Conservation (phyloP, 1,140 invertebrate species). For the Drosophila bipectinata region DNA sequence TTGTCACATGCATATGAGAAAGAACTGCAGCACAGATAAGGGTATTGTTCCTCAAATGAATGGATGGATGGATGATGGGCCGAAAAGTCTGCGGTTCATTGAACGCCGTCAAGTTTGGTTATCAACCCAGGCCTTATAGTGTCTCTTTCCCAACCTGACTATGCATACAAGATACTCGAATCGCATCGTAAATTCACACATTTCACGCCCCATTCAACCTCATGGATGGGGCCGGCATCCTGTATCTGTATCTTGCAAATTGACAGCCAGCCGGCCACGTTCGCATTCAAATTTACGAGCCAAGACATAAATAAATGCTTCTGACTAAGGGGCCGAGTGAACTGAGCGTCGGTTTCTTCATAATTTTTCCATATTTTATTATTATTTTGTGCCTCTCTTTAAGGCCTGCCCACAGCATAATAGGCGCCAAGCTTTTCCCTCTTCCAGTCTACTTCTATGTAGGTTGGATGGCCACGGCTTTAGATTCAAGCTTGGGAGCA, state of each 20-base stretch:
- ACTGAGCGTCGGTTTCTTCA: constrained; percentile 30
- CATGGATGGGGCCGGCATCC: constrained; percentile 47
- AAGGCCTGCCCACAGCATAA: constrained; percentile 59
- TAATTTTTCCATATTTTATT: constrained; percentile 59
- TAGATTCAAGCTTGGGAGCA: constrained; percentile 18
- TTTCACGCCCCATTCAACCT: constrained; percentile 70
- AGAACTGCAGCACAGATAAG: background rate
- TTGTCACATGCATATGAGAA: constrained; percentile 8
- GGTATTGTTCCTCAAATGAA: constrained; percentile 10
- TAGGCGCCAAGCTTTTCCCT: constrained; percentile 62
- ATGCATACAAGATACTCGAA: constrained; percentile 19
- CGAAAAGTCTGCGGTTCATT: constrained; percentile 58
- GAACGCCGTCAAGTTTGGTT: constrained; percentile 55
- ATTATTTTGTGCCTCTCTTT: constrained; percentile 23
- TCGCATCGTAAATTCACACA: constrained; percentile 72
- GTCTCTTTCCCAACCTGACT: constrained; percentile 45
- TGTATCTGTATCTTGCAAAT: constrained; percentile 60
- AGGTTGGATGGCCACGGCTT: constrained; percentile 42
- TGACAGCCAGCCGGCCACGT: constrained; percentile 70
- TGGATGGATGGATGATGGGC: constrained; percentile 9
- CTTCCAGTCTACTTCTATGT: constrained; percentile 25
- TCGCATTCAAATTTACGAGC: constrained; percentile 69
- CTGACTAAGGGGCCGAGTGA: constrained; percentile 3
- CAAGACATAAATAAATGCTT: constrained; percentile 59
- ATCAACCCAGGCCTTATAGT: constrained; percentile 16